Conservation (phyloP, 2,888 invertebrate genomes). For the Acrobasis repandana region DNA sequence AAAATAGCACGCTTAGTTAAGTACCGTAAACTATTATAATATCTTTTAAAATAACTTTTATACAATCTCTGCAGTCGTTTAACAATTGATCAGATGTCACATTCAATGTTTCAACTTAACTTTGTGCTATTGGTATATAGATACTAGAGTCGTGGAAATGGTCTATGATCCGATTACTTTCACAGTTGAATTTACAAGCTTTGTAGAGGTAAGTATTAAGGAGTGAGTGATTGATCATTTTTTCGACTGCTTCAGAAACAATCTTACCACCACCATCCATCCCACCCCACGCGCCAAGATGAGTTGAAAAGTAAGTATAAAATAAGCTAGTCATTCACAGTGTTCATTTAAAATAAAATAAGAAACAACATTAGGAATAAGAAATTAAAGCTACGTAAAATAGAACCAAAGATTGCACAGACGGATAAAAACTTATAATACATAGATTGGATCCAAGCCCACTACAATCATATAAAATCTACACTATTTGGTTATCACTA, state of each 20-base stretch:
- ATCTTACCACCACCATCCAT: background rate
- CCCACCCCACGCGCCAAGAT: background rate
- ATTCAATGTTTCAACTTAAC: background rate
- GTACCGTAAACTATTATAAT: slow-evolving; percentile 10
- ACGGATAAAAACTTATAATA: slow-evolving; percentile 26
- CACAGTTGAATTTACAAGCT: too few relatives aligned
- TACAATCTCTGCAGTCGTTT: background rate
- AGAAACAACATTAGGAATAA: slow-evolving; percentile 25
- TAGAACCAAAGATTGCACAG: slow-evolving; percentile 36
- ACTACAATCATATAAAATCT: slow-evolving; percentile 32
- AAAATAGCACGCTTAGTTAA: slow-evolving; percentile 15
- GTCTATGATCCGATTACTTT: too few relatives aligned
- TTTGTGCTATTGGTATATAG: too few relatives aligned
- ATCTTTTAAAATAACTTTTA: slow-evolving; percentile 3
- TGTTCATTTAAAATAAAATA: slow-evolving; percentile 13
- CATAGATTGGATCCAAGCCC: slow-evolving; percentile 21
- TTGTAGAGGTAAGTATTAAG: too few relatives aligned
- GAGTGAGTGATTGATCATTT: too few relatives aligned
- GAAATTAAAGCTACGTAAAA: slow-evolving; percentile 24
- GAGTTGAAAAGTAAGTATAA: background rate
- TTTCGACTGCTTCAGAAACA: background rate
- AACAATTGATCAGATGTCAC: background rate
- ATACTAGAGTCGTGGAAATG: too few relatives aligned
- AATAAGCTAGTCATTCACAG: background rate
- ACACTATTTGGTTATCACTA: slow-evolving; percentile 31